Percentiles rank a stretch among this genome's conserved stretches.
Conservation (phyloP, 2,113 vertebrate species). For the Coryphaenoides rupestris region DNA sequence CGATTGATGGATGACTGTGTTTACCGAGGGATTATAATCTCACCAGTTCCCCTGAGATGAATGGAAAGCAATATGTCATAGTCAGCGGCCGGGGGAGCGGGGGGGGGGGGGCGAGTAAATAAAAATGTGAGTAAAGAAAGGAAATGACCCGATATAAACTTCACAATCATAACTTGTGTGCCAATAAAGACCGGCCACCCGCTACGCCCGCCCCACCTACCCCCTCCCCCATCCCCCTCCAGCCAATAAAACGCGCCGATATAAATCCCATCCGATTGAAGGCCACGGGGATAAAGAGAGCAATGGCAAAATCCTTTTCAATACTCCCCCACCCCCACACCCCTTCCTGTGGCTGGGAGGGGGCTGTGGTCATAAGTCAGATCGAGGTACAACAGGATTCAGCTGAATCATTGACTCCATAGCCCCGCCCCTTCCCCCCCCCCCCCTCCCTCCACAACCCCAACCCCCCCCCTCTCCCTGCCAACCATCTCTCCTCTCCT, state of each 20-base stretch:
- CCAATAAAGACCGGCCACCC: no score
- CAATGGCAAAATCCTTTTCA: no score
- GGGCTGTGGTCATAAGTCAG: constrained; percentile 4
- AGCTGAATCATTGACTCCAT: constrained; percentile 12
- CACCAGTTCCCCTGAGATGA: constrained; percentile 14
- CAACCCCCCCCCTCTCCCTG: no score
- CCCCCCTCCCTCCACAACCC: not conserved
- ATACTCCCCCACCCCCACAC: constrained; percentile 13
- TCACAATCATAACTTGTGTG: not conserved
- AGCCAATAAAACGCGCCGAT: no score
- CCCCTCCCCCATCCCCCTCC: no score
- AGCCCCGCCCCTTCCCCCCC: no score
- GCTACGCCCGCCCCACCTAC: not conserved
- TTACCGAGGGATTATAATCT: no score
- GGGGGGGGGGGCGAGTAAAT: not conserved
- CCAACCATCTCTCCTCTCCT: not conserved
- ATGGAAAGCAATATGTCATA: constrained; percentile 3
- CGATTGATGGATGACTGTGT: no score
- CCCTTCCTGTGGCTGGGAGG: constrained; percentile 1
- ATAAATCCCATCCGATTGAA: no score
- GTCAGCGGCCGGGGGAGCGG: not conserved
- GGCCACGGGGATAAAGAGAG: no score
- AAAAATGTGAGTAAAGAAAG: not conserved
- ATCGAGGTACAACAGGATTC: constrained; percentile 1
- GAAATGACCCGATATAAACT: not conserved